Conservation (phyloP, 2,888 invertebrate species). For the Pyrocoelia pectoralis region DNA sequence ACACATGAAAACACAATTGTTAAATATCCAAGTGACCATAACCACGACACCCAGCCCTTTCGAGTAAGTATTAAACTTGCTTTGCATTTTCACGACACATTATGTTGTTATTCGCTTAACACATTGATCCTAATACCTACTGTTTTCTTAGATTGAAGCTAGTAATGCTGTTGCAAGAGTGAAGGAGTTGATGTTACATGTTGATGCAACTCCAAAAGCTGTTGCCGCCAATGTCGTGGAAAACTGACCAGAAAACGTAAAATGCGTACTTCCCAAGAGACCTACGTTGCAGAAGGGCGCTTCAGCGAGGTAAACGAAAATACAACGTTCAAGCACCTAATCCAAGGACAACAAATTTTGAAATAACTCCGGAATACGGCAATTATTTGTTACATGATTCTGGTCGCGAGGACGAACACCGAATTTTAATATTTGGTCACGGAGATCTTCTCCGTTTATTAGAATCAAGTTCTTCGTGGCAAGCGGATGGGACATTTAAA, state of each 20-base stretch:
- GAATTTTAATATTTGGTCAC: slow-evolving; percentile 11
- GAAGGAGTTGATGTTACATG: no score
- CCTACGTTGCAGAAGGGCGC: slow-evolving; percentile 12
- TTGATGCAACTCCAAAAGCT: no score
- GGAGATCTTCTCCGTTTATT: slow-evolving; percentile 11
- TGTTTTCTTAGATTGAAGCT: not conserved
- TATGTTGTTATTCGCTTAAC: slow-evolving; percentile 6
- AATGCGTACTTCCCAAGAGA: slow-evolving; percentile 5
- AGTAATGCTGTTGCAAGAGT: not conserved
- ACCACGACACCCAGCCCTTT: slow-evolving; percentile 9
- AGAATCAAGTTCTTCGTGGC: slow-evolving; percentile 7
- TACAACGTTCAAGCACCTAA: slow-evolving; percentile 11
- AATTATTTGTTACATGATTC: slow-evolving; percentile 9
- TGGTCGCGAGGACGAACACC: not conserved
- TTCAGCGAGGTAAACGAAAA: slow-evolving; percentile 9
- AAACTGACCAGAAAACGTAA: slow-evolving; percentile 6
- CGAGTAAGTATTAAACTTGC: slow-evolving; percentile 7
- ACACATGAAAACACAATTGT: slow-evolving; percentile 1
- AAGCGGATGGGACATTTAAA: slow-evolving; percentile 14
- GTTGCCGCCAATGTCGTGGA: slow-evolving; percentile 5
- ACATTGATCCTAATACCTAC: slow-evolving; percentile 3
- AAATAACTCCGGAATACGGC: not conserved
- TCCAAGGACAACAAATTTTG: slow-evolving; percentile 8
- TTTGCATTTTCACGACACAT: slow-evolving; percentile 8
- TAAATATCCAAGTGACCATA: slow-evolving; percentile 11